Percentiles rank a stretch among this genome's conserved stretches.
phyloP scores from a whole-genome alignment of 2,113 vertebrate genomes.

The Tetrax tetrax region DNA sequence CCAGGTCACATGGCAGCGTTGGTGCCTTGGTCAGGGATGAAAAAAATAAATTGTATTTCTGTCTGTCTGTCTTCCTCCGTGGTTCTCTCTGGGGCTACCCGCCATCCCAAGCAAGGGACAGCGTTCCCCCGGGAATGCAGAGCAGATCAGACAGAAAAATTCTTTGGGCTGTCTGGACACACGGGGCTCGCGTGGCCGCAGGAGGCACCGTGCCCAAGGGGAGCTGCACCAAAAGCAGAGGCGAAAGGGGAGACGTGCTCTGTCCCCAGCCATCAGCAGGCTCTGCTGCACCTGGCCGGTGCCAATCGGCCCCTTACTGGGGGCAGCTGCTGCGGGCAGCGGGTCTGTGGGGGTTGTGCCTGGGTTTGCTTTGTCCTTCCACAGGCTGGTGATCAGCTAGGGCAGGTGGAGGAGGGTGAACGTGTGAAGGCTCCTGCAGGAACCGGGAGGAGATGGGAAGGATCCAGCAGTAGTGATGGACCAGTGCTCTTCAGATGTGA shows the following conservation, averaged over 20 bases:
- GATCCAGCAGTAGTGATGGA: background rate
- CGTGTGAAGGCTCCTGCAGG: background rate
- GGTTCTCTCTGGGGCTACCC: background rate
- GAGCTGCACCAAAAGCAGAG: background rate
- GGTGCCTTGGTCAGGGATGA: background rate
- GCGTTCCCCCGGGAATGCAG: background rate
- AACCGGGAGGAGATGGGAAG: background rate
- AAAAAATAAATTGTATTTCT: background rate
- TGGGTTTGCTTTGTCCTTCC: background rate
- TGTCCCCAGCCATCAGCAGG: background rate
- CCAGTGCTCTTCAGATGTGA: accelerated
- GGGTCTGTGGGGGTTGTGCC: too few relatives aligned
- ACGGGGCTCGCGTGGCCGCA: background rate
- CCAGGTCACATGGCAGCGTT: background rate
- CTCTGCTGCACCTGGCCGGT: too few relatives aligned
- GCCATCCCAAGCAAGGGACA: background rate
- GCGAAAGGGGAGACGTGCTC: background rate
- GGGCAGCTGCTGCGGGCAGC: too few relatives aligned
- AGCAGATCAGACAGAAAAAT: background rate
- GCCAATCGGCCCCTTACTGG: too few relatives aligned
- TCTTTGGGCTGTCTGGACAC: background rate
- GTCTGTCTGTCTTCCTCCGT: background rate
- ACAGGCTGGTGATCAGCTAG: background rate
- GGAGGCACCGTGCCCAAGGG: background rate
- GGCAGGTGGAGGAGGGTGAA: accelerated